Evolutionary conservation across 30 jellyfish, hydroid and myxozoan genomes (phyloP), one percentile per base, ranked within the genome.

Genomic region (Hydractinia echinata): DNA sequence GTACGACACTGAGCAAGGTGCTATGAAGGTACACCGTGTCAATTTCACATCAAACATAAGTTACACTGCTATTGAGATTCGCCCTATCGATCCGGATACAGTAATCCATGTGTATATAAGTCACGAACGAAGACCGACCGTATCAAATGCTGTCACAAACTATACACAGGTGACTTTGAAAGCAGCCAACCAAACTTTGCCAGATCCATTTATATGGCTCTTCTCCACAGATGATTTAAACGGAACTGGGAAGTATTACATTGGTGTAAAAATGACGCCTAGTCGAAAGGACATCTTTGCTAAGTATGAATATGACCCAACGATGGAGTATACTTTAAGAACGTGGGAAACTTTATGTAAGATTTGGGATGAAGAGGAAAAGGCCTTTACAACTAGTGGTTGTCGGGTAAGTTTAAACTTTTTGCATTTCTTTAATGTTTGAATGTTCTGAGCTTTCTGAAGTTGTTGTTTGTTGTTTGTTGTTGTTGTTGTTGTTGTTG

Each of bases 341-440:
- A 87, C 85, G 14, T 92, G 83, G 70, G 96, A 92, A 80, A 80
- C 88, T 49, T 76, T 68, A 82, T 92, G 98, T 85, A 92, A 92
- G 62, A 78, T 84, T 18, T 92, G 98, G 98, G 90, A 92, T 86
- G 98, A 86, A 11, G 96, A 92, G 10, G 9, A 77, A 82, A 84
- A 83, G 68, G 77, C 18, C 5, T 92, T 91, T 90, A 79, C 89
- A 8, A 61, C 88, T 4, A 76, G 87, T n/a, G 96, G 95, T 5
- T 92, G 98, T 76, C 82, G 82, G 89, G 98, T 90, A 19, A 62
- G 76, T 9, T 15, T 30, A 0, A 30, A 30, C n/a, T n/a, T 30
- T 30, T 30, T 30, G 44, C 44, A 30, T 30, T 30, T 30, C 44
- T 30, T 30, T 30, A 30, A 0, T 30, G 44, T 30, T 30, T 30